Evolutionary conservation across 2,888 invertebrate genomes (phyloP).

Genomic region (Diarsia mendica): DNA sequence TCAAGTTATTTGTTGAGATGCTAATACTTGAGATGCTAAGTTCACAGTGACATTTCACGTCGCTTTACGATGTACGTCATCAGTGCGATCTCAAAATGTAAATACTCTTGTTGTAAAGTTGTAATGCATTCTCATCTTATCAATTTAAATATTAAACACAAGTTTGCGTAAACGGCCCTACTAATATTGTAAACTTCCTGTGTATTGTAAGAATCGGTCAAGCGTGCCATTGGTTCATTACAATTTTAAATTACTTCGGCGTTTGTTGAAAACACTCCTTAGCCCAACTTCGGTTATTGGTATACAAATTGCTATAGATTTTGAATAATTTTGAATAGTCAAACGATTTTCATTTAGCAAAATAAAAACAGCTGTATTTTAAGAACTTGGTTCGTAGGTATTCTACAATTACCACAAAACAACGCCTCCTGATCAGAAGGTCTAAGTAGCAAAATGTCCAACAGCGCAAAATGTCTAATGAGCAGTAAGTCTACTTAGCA

Average conservation of each 20-base stretch:
- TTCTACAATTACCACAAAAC: slow-evolving; percentile 1
- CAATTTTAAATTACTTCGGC: slow-evolving; percentile 71
- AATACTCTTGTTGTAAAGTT: slow-evolving; percentile 37
- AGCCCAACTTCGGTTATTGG: slow-evolving; percentile 22
- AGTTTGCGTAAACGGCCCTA: slow-evolving; percentile 51
- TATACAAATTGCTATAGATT: slow-evolving; percentile 17
- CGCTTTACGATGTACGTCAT: slow-evolving; percentile 54
- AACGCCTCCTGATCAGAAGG: too few relatives aligned
- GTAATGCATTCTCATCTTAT: slow-evolving; percentile 38
- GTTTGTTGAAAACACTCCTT: slow-evolving; percentile 48
- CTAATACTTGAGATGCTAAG: too few relatives aligned
- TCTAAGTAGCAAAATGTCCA: too few relatives aligned
- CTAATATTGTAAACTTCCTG: slow-evolving; percentile 66
- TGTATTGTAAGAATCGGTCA: slow-evolving; percentile 71
- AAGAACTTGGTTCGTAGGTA: slow-evolving; percentile 18
- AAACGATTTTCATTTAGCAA: slow-evolving; percentile 9
- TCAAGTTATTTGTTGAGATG: too few relatives aligned
- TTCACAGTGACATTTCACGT: slow-evolving; percentile 41
- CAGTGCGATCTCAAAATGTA: slow-evolving; percentile 39
- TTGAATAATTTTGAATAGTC: slow-evolving; percentile 22
- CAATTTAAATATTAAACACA: slow-evolving; percentile 37
- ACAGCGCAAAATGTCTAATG: too few relatives aligned
- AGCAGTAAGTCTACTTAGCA: too few relatives aligned
- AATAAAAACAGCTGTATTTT: slow-evolving; percentile 26
- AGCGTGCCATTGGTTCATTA: slow-evolving; percentile 72